Evolutionary conservation across 2,888 invertebrate species (phyloP).

Genomic region (Ophioninae sp.): DNA sequence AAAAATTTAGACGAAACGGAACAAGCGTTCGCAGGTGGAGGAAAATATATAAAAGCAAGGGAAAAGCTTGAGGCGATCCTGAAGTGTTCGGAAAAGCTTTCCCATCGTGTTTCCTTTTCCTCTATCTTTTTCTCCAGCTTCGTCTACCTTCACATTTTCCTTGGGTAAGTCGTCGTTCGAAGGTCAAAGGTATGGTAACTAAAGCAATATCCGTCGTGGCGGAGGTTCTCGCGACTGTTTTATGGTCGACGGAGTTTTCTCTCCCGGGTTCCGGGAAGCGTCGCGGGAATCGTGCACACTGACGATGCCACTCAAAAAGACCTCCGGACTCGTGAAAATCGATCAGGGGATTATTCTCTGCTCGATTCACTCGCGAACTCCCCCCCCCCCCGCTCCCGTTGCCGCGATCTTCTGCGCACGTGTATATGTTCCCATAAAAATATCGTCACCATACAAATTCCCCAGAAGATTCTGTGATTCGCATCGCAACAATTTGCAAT

Average conservation of each 20-base stretch:
- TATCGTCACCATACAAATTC: neutral
- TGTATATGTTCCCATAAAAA: neutral
- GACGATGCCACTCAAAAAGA: conserved; percentile 28
- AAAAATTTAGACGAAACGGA: conserved; percentile 36
- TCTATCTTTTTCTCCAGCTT: conserved; percentile 30
- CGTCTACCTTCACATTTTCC: conserved; percentile 26
- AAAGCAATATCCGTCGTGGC: conserved; percentile 73
- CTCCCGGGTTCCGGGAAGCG: conserved; percentile 21
- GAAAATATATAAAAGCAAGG: neutral
- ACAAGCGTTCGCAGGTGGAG: conserved; percentile 10
- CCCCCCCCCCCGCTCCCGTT: neutral
- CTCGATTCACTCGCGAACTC: conserved; percentile 29
- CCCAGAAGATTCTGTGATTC: too few relatives aligned
- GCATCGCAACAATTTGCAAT: too few relatives aligned
- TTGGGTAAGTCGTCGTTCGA: conserved; percentile 45
- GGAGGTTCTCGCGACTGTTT: conserved; percentile 52
- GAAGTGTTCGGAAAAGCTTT: conserved; percentile 36
- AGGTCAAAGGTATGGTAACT: conserved; percentile 73
- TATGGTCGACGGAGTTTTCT: conserved; percentile 46
- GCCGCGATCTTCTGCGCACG: too few relatives aligned
- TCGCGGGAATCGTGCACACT: conserved; percentile 32
- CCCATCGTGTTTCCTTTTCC: conserved; percentile 26
- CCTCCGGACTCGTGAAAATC: conserved; percentile 45
- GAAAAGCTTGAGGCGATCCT: conserved; percentile 28
- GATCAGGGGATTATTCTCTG: conserved; percentile 48